Conservation (phyloP, 2,113 vertebrate genomes). For the Syngnathus floridae region DNA sequence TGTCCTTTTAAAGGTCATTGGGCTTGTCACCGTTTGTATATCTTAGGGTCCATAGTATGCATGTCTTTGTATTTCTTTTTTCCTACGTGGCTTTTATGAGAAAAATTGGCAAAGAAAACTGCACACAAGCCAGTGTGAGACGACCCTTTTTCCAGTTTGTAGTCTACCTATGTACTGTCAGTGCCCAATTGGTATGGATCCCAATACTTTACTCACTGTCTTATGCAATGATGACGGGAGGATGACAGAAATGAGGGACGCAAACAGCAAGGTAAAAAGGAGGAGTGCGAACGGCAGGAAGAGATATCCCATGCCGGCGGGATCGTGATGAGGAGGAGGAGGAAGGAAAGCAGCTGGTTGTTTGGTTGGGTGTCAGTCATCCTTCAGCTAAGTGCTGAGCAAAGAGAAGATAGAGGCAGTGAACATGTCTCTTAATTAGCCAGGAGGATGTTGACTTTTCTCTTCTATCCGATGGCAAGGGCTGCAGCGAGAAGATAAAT, state of each 20-base stretch:
- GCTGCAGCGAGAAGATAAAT: neutral
- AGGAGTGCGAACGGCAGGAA: neutral
- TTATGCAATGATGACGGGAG: neutral
- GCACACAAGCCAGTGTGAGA: too few relatives aligned
- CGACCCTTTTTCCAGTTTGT: neutral
- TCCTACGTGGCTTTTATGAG: too few relatives aligned
- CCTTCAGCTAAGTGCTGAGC: conserved; percentile 32
- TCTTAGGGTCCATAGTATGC: too few relatives aligned
- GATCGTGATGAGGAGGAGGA: conserved; percentile 11
- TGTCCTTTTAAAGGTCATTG: too few relatives aligned
- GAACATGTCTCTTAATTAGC: conserved; percentile 53
- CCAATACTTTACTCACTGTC: neutral
- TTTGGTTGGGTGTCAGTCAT: conserved; percentile 35
- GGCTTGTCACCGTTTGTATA: too few relatives aligned
- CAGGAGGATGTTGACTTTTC: conserved; percentile 46
- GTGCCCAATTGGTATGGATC: neutral
- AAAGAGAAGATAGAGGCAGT: conserved; percentile 29
- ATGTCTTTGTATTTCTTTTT: too few relatives aligned
- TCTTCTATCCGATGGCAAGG: conserved; percentile 17
- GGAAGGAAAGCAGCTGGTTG: conserved; percentile 33
- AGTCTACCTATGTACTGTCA: neutral
- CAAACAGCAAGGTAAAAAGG: conserved; percentile 13
- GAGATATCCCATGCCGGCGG: too few relatives aligned
- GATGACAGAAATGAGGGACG: conserved; percentile 15
- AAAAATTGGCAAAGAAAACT: too few relatives aligned